Evolutionary conservation across 1,140 invertebrate genomes (phyloP), one percentile per base, ranked within the genome.

Genomic region (Anthonomus grandis): DNA sequence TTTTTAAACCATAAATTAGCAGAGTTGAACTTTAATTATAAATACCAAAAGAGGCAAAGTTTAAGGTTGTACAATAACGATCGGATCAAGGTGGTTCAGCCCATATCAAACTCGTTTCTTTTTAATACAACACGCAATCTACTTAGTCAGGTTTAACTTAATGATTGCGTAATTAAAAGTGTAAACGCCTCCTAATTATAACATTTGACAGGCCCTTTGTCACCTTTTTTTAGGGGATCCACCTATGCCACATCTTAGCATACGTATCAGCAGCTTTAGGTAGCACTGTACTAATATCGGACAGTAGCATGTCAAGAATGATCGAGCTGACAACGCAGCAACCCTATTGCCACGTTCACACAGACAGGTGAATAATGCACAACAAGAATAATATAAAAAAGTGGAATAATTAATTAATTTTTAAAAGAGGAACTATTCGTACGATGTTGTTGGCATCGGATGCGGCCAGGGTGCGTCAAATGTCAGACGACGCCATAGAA

Each of bases 261-360:
- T 22, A 12, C 8, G 21, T 48, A 31, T n/a, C 2, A 10, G 10
- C 44, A 50, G 41, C 49, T 4, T 2, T 45, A 17, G 53, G 67
- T 18, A 72, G 74, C 22, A 75, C 73, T 0, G 81, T 84, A 3
- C 67, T 84, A 5, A 81, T 84, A n/a, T 78, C 82, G 1, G 82
- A 84, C 56, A 74, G 76, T 55, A 78, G 78, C 2, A 84, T 84
- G 82, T 79, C 81, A 8, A 79, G 76, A 41, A 84, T 84, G 83
- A 78, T 84, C 21, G 82, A 84, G 66, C 59, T 84, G 2, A 81
- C 80, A 10, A 76, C 82, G 4, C 75, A 74, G 0, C 73, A 75
- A 53, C 82, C 82, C 6, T 83, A 80, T 59, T 84, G 83, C 50
- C 75, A 75, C 21, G 74, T 84, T 45, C 81, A 84, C 54, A 77